Conservation (phyloP, 2,888 invertebrate genomes). For the Zelleria hepariella region DNA sequence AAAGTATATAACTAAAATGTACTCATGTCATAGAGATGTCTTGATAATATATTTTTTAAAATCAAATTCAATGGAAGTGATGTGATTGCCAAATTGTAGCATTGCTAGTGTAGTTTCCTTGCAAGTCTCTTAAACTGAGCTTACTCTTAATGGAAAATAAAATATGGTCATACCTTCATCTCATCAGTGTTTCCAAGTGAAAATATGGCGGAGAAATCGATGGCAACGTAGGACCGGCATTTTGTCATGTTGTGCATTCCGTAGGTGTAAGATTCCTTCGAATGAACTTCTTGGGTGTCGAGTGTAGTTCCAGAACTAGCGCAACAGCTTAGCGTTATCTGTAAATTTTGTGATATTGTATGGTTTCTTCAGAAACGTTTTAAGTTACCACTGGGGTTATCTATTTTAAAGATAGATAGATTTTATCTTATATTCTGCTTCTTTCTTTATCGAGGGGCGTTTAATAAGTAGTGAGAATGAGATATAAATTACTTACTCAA, state of each 20-base stretch:
- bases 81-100: background rate
- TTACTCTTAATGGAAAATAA: background rate
- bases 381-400: too few relatives aligned
- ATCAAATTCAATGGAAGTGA: too few relatives aligned
- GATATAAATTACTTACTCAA: too few relatives aligned
- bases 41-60: too few relatives aligned
- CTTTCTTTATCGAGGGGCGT: too few relatives aligned
- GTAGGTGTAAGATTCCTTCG: slow-evolving; percentile 8
- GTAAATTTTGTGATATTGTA: too few relatives aligned
- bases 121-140: background rate
- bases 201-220: slow-evolving; percentile 29
- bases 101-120: background rate
- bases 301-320: background rate
- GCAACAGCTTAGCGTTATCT: background rate
- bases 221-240: slow-evolving; percentile 17
- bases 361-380: too few relatives aligned
- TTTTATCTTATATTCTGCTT: too few relatives aligned
- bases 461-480: too few relatives aligned
- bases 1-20: too few relatives aligned
- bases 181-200: slow-evolving; percentile 15
- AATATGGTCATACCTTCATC: slow-evolving; percentile 20
- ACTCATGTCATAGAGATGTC: too few relatives aligned
- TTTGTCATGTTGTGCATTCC: slow-evolving; percentile 20
- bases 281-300: background rate
- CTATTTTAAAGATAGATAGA: too few relatives aligned